A percentile compares a stretch with the other conserved stretches of the same genome.
Conservation (phyloP, 92 coral and sea anemone genomes). For the Diadumene lineata region DNA sequence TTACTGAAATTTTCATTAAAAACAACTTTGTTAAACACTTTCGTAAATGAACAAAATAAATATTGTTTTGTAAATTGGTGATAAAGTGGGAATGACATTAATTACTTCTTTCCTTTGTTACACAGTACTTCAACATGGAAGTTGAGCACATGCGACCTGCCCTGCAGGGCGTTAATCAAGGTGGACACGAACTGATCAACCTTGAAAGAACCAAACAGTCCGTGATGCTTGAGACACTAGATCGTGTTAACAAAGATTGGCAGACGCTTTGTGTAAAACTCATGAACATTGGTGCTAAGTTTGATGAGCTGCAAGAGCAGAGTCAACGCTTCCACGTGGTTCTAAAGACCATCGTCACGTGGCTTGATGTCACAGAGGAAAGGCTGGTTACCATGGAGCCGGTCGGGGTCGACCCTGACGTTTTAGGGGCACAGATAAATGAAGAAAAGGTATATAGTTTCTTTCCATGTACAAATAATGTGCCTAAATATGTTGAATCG, state of each 20-base stretch:
- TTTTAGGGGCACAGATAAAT: slow-evolving; percentile 81
- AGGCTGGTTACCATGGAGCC: slow-evolving; percentile 81
- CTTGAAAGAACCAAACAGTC: slow-evolving; percentile 90
- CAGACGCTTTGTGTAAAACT: slow-evolving; percentile 90
- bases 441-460: slow-evolving; percentile 93
- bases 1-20: too few relatives aligned
- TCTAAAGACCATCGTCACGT: slow-evolving; percentile 65
- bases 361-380: slow-evolving; percentile 88
- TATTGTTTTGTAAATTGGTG: too few relatives aligned
- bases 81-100: too few relatives aligned
- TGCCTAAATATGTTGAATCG: too few relatives aligned
- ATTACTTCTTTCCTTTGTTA: background rate
- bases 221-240: slow-evolving; percentile 77
- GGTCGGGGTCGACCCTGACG: slow-evolving; percentile 94
- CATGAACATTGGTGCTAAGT: slow-evolving; percentile 80
- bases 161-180: slow-evolving; percentile 93
- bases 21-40: too few relatives aligned
- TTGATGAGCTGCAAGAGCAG: slow-evolving; percentile 88
- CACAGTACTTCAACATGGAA: slow-evolving; percentile 81
- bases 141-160: slow-evolving; percentile 90
- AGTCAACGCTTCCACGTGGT: slow-evolving; percentile 83
- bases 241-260: slow-evolving; percentile 95
- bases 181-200: slow-evolving; percentile 91
- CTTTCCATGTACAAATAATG: too few relatives aligned
- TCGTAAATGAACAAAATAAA: too few relatives aligned